phyloP scores from a whole-genome alignment of 2,113 vertebrate genomes.

The Hystrix brachyura region DNA sequence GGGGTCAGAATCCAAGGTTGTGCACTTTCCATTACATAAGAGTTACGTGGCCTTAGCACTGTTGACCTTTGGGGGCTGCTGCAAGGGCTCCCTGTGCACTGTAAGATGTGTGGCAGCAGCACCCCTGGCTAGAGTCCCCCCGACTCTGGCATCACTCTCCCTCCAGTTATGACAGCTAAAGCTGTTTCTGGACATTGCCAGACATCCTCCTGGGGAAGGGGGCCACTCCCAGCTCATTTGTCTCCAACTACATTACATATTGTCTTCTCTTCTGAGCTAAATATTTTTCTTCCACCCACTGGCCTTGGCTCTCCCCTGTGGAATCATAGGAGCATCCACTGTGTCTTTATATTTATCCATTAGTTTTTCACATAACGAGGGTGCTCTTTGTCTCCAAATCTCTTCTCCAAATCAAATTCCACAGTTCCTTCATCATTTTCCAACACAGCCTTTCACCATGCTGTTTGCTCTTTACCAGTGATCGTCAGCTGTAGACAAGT shows the following conservation, averaged over 20 bases:
- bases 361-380: background rate
- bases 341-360: background rate
- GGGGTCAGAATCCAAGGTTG: background rate
- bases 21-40: background rate
- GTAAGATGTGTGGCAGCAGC: fast-evolving
- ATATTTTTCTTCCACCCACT: background rate
- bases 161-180: background rate
- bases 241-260: background rate
- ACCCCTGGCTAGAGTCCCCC: background rate
- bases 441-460: background rate
- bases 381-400: background rate
- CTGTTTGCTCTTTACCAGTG: background rate
- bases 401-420: background rate
- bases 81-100: background rate
- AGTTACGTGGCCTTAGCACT: background rate
- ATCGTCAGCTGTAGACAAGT: background rate
- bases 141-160: background rate
- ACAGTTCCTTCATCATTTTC: background rate
- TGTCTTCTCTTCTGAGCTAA: background rate
- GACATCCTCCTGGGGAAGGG: background rate
- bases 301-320: background rate
- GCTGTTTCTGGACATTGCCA: background rate
- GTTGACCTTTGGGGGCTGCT: background rate
- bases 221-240: background rate
- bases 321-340: background rate